Evolutionary conservation across 2,113 vertebrate genomes (phyloP).

Genomic region (Syrmaticus mikado): DNA sequence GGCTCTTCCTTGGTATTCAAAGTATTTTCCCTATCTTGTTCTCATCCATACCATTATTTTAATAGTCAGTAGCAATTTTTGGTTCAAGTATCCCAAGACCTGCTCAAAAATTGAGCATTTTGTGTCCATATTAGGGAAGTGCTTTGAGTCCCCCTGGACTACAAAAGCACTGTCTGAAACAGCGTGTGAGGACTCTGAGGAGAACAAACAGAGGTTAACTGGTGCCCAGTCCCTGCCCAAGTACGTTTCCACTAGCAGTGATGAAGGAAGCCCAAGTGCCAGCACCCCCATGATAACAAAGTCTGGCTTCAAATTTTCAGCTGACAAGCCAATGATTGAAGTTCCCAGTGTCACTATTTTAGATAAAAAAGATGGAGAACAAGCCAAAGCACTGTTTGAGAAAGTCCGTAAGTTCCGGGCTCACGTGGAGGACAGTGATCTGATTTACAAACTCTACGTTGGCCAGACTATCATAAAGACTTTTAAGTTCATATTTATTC

Average conservation of each 20-base stretch:
- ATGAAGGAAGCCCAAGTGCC: constrained; percentile 94
- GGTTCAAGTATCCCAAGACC: constrained; percentile 99
- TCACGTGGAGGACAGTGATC: constrained; percentile 95
- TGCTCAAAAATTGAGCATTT: constrained; percentile 99
- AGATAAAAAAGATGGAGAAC: constrained; percentile 98
- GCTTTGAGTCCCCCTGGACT: constrained; percentile 98
- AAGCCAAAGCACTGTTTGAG: constrained; percentile 97
- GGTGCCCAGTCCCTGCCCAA: constrained; percentile 90
- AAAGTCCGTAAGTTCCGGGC: constrained; percentile 96
- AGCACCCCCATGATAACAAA: constrained; percentile 91
- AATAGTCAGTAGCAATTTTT: constrained; percentile 99
- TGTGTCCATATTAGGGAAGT: constrained; percentile 96
- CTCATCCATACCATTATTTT: constrained; percentile 97
- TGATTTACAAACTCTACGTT: constrained; percentile 96
- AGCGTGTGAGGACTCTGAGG: constrained; percentile 95
- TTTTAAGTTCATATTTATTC: constrained; percentile 95
- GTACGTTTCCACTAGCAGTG: constrained; percentile 95
- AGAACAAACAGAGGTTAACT: constrained; percentile 94
- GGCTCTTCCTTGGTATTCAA: constrained; percentile 98
- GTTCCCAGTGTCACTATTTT: constrained; percentile 95
- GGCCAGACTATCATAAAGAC: constrained; percentile 97
- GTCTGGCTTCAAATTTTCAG: constrained; percentile 92
- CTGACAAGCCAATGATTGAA: constrained; percentile 92
- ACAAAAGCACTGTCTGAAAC: constrained; percentile 98
- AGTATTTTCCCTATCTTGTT: constrained; percentile 98